Conservation (phyloP, 2,888 invertebrate genomes). For the Barypeithes pellucidus region DNA sequence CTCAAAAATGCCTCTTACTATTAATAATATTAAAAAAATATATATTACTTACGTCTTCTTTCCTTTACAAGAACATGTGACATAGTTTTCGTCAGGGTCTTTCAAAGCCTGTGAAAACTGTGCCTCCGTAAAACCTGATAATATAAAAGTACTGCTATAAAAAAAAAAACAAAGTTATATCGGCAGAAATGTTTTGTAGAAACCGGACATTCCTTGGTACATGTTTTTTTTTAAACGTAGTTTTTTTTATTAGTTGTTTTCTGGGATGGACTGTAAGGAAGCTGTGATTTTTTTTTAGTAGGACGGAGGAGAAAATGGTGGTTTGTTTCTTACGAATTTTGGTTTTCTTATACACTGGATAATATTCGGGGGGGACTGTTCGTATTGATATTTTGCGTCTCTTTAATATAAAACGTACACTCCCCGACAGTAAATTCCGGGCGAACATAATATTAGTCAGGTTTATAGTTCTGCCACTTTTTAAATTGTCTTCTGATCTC, state of each 20-base stretch:
- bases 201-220: conserved; percentile 18
- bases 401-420: too few species aligned
- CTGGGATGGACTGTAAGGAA: conserved; percentile 56
- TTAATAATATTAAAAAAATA: neutral
- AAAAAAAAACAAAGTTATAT: conserved; percentile 17
- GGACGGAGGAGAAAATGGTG: conserved; percentile 3
- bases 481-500: too few species aligned
- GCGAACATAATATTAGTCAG: too few species aligned
- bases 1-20: too few species aligned
- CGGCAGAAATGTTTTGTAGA: conserved; percentile 25
- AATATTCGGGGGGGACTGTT: neutral
- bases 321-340: conserved; percentile 2
- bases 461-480: too few species aligned
- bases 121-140: neutral
- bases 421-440: too few species aligned
- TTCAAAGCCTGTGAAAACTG: neutral
- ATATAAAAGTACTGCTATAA: neutral
- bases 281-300: conserved; percentile 50
- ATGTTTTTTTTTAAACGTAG: conserved; percentile 44
- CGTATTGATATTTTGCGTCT: too few species aligned
- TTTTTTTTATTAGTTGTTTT: conserved; percentile 55
- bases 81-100: neutral
- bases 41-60: neutral
- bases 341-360: conserved; percentile 15
- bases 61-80: neutral